A percentile compares a stretch with the other conserved stretches of the same genome.
These are phyloP conservation scores for Lutraria lutraria DNA, from an alignment of 2,888 invertebrate genomes.

Conservation along the genomic window DNA sequence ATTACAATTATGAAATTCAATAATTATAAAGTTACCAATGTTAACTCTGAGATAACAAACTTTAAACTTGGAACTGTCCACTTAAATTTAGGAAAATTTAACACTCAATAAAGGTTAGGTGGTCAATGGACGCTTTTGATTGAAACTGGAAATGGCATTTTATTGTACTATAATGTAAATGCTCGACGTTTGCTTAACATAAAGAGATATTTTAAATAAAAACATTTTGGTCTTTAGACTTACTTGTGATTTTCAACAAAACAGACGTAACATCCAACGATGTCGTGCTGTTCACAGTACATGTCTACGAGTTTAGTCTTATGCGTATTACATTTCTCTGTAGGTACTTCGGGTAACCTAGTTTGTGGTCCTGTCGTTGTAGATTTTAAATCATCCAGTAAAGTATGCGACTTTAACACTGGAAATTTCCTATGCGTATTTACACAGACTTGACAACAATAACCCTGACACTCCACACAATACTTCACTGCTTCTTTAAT, in stretches of 20 bases:
- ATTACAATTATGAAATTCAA: too few relatives aligned
- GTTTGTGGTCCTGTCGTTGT: background rate
- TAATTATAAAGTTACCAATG: too few relatives aligned
- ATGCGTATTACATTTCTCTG: background rate
- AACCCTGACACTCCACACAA: slow-evolving; percentile 31
- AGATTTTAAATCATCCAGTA: background rate
- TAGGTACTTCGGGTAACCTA: slow-evolving; percentile 6
- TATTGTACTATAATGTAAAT: too few relatives aligned
- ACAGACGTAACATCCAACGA: slow-evolving; percentile 11
- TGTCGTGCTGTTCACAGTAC: slow-evolving; percentile 23
- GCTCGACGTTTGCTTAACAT: too few relatives aligned
- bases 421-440: background rate
- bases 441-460: slow-evolving; percentile 23
- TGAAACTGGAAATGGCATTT: too few relatives aligned
- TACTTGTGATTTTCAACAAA: slow-evolving; percentile 14
- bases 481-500: slow-evolving; percentile 26
- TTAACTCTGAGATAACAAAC: too few relatives aligned
- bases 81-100: too few relatives aligned
- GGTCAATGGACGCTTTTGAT: too few relatives aligned
- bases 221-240: too few relatives aligned
- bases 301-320: slow-evolving; percentile 10
- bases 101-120: too few relatives aligned
- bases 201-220: too few relatives aligned
- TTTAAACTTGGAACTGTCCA: too few relatives aligned
- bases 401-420: background rate